Conservation (phyloP, 53 echinoderm and acorn worm species). For the Temnopleurus reevesii region DNA sequence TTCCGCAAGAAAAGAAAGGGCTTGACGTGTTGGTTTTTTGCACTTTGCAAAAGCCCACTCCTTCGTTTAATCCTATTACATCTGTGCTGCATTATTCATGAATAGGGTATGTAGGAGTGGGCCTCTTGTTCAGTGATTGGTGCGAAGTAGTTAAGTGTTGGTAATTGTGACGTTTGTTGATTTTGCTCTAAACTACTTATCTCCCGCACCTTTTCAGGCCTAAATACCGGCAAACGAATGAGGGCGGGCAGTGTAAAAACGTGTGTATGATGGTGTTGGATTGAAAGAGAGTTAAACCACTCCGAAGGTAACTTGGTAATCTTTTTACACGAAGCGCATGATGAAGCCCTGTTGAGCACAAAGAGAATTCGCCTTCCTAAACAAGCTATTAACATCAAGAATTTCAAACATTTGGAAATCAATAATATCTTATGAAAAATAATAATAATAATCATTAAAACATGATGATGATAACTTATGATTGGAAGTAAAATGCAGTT, state of each 20-base stretch:
- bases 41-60: constrained; percentile 36
- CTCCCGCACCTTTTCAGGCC: background rate
- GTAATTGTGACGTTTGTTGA: constrained; percentile 55
- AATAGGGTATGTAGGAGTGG: constrained; percentile 28
- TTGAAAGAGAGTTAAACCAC: background rate
- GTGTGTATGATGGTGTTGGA: background rate
- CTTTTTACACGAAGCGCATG: background rate
- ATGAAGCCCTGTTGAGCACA: background rate
- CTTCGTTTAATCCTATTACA: constrained; percentile 52
- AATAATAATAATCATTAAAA: too few relatives aligned
- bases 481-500: too few relatives aligned
- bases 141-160: constrained; percentile 52
- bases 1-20: constrained; percentile 1
- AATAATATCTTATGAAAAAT: too few relatives aligned
- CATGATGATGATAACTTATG: too few relatives aligned
- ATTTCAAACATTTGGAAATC: too few relatives aligned
- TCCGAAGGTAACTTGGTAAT: background rate
- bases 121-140: constrained; percentile 43
- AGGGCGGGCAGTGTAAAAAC: background rate
- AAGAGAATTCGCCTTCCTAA: too few relatives aligned
- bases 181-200: background rate
- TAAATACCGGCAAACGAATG: background rate
- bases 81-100: constrained; percentile 46
- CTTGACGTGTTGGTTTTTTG: constrained; percentile 22
- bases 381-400: too few relatives aligned